Percentiles rank a stretch among this genome's conserved stretches.
Evolutionary conservation across 2,888 invertebrate genomes (phyloP).

Genomic region (Junonia oenone): DNA sequence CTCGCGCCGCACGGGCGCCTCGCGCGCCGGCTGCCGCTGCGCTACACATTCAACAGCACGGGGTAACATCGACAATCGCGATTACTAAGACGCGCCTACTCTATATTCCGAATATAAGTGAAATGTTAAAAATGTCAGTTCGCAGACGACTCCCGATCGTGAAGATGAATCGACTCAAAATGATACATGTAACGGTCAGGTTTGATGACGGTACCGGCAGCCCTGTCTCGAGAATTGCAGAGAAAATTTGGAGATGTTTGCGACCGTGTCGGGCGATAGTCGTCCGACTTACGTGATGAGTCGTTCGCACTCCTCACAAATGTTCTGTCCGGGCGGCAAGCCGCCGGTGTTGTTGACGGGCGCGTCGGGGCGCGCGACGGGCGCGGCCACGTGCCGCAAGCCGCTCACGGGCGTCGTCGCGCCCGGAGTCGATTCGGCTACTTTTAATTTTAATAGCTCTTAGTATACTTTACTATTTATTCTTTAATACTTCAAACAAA

Average conservation of each 20-base stretch:
- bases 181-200: constrained; percentile 55
- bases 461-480: background rate
- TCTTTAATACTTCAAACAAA: no score
- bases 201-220: background rate
- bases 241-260: constrained; percentile 54
- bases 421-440: constrained; percentile 40
- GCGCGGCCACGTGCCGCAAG: constrained; percentile 87
- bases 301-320: constrained; percentile 98
- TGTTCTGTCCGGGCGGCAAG: constrained; percentile 92
- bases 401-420: constrained; percentile 74
- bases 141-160: constrained; percentile 36
- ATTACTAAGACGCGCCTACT: no score
- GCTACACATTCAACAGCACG: no score
- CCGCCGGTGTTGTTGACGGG: constrained; percentile 84
- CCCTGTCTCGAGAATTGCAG: background rate
- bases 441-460: constrained; percentile 29
- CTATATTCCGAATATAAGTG: no score
- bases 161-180: constrained; percentile 58
- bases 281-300: constrained; percentile 96
- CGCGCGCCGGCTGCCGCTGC: constrained; percentile 70
- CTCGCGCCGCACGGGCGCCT: constrained; percentile 75
- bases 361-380: constrained; percentile 82
- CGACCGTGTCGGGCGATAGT: constrained; percentile 82
- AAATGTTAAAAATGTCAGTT: no score
- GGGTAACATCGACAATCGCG: no score